Percentiles rank a stretch among this genome's conserved stretches.
phyloP scores from a whole-genome alignment of 2,888 invertebrate genomes.

The Melieria crassipennis region DNA sequence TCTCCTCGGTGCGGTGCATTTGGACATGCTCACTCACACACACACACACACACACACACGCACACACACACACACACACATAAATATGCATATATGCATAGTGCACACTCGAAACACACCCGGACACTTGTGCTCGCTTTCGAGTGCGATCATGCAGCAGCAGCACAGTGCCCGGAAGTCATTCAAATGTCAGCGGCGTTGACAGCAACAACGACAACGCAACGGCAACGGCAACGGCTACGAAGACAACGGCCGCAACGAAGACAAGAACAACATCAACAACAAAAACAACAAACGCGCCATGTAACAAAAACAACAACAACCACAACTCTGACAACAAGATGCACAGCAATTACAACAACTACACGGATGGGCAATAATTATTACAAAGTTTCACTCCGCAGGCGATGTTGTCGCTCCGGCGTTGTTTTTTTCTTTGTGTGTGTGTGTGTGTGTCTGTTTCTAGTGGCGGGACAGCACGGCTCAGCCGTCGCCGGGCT shows the following conservation, averaged over 20 bases:
- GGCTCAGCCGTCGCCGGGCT: no score
- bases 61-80: background rate
- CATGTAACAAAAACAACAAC: background rate
- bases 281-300: slow-evolving; percentile 3
- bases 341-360: no score
- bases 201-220: slow-evolving; percentile 22
- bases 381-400: slow-evolving; percentile 17
- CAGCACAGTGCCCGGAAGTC: slow-evolving; percentile 31
- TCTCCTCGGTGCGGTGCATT: slow-evolving; percentile 17
- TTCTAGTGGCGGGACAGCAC: background rate
- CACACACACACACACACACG: background rate
- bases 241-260: background rate
- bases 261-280: slow-evolving; percentile 17
- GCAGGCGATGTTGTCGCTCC: slow-evolving; percentile 9
- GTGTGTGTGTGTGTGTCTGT: slow-evolving; percentile 2
- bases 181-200: slow-evolving; percentile 28
- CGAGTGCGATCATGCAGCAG: no score
- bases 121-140: background rate
- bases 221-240: background rate
- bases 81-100: background rate
- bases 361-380: slow-evolving; percentile 3
- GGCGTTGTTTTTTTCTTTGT: slow-evolving; percentile 7
- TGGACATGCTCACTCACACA: background rate
- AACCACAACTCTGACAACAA: no score
- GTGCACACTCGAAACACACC: background rate